These are phyloP conservation scores for Dendrolimus punctatus DNA, from an alignment of 1,140 invertebrate genomes.

Conservation along the genomic window DNA sequence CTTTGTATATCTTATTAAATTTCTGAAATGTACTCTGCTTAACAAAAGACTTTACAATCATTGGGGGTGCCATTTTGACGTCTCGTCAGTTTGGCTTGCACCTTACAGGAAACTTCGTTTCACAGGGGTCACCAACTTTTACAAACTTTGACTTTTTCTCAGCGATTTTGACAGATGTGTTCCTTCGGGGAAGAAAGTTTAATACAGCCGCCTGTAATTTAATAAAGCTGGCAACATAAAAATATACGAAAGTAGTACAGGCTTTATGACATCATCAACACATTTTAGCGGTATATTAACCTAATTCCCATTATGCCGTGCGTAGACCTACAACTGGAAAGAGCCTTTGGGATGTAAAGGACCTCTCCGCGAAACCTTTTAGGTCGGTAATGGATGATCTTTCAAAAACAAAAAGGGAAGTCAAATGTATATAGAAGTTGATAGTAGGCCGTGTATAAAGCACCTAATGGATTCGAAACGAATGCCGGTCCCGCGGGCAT, in stretches of 20 bases:
- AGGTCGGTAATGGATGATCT: slow-evolving; percentile 50
- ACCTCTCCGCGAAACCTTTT: slow-evolving; percentile 33
- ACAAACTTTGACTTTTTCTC: slow-evolving; percentile 4
- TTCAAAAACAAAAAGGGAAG: slow-evolving; percentile 40
- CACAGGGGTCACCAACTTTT: slow-evolving; percentile 11
- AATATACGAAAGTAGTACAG: background rate
- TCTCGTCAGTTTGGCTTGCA: background rate
- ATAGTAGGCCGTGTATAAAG: slow-evolving; percentile 33
- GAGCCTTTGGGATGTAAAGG: slow-evolving; percentile 20
- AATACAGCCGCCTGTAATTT: slow-evolving; percentile 8
- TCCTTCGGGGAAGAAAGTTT: slow-evolving; percentile 8
- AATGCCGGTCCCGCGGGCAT: slow-evolving; percentile 25
- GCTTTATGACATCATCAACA: background rate
- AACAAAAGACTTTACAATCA: no score
- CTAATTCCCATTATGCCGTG: no score
- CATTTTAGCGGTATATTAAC: background rate
- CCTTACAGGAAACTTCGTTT: slow-evolving; percentile 8
- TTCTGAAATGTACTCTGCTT: no score
- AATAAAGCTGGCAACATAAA: slow-evolving; percentile 7
- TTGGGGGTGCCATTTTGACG: no score
- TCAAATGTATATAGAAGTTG: slow-evolving; percentile 34
- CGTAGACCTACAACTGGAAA: slow-evolving; percentile 6
- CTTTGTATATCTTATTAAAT: no score
- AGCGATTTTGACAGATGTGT: slow-evolving; percentile 18
- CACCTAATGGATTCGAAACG: slow-evolving; percentile 45